phyloP scores from a whole-genome alignment of 1,140 invertebrate species.

The Panulirus ornatus region DNA sequence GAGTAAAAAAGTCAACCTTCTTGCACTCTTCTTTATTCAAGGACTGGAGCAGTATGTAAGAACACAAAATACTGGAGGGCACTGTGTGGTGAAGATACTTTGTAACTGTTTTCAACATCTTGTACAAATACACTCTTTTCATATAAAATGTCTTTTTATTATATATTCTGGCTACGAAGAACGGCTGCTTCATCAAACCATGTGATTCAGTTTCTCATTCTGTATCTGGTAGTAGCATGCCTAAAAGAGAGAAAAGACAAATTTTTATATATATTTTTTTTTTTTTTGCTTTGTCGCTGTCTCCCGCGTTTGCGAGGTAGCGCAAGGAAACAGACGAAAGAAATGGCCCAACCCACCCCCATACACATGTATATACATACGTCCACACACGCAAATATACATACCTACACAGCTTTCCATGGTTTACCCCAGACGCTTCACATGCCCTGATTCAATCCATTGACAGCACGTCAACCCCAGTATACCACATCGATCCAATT shows the following conservation, averaged over 20 bases:
- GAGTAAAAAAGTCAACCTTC: not conserved
- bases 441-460: too few species aligned
- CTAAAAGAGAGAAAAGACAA: slow-evolving; percentile 3
- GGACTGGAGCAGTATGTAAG: not conserved
- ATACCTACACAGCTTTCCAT: too few species aligned
- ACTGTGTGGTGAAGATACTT: slow-evolving; percentile 15
- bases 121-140: not conserved
- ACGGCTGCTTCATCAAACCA: slow-evolving; percentile 28
- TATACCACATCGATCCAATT: too few species aligned
- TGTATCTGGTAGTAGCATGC: slow-evolving; percentile 65
- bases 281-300: too few species aligned
- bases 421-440: too few species aligned
- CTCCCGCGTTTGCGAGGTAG: too few species aligned
- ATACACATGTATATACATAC: too few species aligned
- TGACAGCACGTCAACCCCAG: too few species aligned
- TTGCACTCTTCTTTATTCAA: not conserved
- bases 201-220: slow-evolving; percentile 60
- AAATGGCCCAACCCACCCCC: too few species aligned
- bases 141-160: not conserved
- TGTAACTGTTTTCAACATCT: not conserved
- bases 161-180: not conserved
- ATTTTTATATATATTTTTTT: slow-evolving; percentile 3
- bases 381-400: too few species aligned
- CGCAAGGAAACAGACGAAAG: too few species aligned
- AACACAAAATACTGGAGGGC: slow-evolving; percentile 3